phyloP scores from a whole-genome alignment of 2,888 invertebrate species.

The Yponomeuta malinellus region DNA sequence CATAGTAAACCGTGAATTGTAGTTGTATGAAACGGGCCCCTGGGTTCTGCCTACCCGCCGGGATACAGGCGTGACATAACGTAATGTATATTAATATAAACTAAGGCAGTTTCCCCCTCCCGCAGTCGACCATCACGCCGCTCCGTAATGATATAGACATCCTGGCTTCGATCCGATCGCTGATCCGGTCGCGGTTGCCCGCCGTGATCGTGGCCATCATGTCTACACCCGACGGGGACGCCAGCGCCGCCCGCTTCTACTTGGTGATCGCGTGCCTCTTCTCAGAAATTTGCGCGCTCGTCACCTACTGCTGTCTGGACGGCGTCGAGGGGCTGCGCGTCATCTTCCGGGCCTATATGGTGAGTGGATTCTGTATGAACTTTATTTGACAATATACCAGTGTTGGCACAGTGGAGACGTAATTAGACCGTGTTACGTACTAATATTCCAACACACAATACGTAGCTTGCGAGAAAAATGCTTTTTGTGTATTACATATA shows the following conservation, averaged over 20 bases:
- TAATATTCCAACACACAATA: not conserved
- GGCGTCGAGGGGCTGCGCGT: slow-evolving; percentile 35
- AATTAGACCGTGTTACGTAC: not conserved
- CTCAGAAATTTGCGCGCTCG: slow-evolving; percentile 43
- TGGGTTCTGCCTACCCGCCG: too few species aligned
- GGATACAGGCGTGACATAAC: too few species aligned
- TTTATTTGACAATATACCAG: slow-evolving; percentile 53
- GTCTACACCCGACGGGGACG: slow-evolving; percentile 31
- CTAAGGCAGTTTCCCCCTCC: not conserved
- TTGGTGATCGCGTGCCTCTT: slow-evolving; percentile 38
- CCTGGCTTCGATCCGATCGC: slow-evolving; percentile 32
- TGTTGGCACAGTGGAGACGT: slow-evolving; percentile 1
- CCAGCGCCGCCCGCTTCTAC: slow-evolving; percentile 41
- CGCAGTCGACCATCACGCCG: slow-evolving; percentile 28
- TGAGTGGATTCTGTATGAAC: slow-evolving; percentile 24
- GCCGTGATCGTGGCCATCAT: slow-evolving; percentile 38
- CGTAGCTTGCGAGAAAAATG: not conserved
- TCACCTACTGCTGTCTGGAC: slow-evolving; percentile 36
- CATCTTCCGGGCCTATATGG: slow-evolving; percentile 36
- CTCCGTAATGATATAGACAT: slow-evolving; percentile 35
- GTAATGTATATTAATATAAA: too few species aligned
- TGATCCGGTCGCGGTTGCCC: slow-evolving; percentile 42
- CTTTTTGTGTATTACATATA: too few species aligned
- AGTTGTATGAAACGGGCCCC: too few species aligned
- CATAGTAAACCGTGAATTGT: too few species aligned